Percentiles rank a stretch among this genome's conserved stretches.
Conservation (phyloP, 2,113 vertebrate species). For the Phaethornis superciliosus region DNA sequence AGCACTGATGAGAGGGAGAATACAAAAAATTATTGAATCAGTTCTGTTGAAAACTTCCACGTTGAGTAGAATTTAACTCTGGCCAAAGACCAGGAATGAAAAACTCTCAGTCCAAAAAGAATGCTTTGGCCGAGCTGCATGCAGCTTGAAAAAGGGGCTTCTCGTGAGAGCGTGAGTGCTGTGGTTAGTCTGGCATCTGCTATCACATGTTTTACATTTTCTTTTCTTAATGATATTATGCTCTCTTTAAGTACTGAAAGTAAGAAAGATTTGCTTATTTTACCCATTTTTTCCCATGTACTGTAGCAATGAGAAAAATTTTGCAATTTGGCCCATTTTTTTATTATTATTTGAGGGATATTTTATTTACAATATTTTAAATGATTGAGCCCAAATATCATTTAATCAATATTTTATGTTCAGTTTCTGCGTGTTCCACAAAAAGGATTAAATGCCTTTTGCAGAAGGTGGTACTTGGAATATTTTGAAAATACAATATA, state of each 20-base stretch:
- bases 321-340: neutral
- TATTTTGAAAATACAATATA: neutral
- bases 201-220: constrained; percentile 52
- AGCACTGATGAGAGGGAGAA: neutral
- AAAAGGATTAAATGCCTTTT: neutral
- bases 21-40: neutral
- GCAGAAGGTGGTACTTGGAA: neutral
- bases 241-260: neutral
- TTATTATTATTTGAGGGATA: neutral
- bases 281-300: neutral
- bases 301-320: neutral
- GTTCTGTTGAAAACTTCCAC: constrained; percentile 32
- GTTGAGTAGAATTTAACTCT: constrained; percentile 25
- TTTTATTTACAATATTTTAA: neutral
- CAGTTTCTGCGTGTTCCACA: neutral
- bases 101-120: neutral
- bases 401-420: neutral
- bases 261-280: constrained; percentile 22
- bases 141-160: constrained; percentile 14
- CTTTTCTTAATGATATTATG: constrained; percentile 50
- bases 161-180: constrained; percentile 19
- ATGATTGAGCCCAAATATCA: neutral
- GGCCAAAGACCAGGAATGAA: constrained; percentile 41
- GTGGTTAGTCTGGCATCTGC: constrained; percentile 54
- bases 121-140: neutral